A percentile compares a stretch with the other conserved stretches of the same genome.
phyloP scores from a whole-genome alignment of 1,140 invertebrate species.

The Lethocerus indicus region DNA sequence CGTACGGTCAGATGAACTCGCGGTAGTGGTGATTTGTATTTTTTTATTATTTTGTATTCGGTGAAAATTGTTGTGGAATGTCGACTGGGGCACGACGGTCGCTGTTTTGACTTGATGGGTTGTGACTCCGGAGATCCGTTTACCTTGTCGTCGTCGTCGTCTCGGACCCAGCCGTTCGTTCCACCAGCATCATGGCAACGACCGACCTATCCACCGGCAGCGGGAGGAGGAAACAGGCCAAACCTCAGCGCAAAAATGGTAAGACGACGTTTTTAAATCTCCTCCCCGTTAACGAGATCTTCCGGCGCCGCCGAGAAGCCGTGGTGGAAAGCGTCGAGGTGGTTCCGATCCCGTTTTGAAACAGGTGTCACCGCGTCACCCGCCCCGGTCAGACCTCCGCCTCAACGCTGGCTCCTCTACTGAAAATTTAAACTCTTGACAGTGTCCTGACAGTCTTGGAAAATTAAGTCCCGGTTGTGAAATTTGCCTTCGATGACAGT shows the following conservation, averaged over 20 bases:
- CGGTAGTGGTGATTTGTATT: not conserved
- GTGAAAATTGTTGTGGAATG: not conserved
- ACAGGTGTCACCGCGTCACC: no score
- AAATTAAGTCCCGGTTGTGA: no score
- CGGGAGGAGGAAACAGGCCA: constrained; percentile 17
- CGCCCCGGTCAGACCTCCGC: no score
- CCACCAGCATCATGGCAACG: constrained; percentile 11
- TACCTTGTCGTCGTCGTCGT: not conserved
- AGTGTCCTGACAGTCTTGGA: no score
- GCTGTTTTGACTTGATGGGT: not conserved
- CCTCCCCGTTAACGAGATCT: no score
- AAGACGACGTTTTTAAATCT: no score
- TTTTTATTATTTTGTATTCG: not conserved
- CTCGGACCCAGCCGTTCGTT: not conserved
- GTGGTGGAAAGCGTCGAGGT: no score
- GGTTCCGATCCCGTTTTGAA: no score
- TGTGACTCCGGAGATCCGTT: not conserved
- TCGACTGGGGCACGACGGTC: not conserved
- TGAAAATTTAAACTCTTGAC: no score
- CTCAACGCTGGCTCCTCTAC: no score
- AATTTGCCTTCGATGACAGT: no score
- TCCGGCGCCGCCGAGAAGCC: no score
- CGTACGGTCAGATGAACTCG: not conserved
- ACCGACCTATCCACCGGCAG: constrained; percentile 15
- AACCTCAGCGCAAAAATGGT: constrained; percentile 19